Conservation (phyloP, 1,140 invertebrate species). For the Scaptodrosophila lebanonensis region DNA sequence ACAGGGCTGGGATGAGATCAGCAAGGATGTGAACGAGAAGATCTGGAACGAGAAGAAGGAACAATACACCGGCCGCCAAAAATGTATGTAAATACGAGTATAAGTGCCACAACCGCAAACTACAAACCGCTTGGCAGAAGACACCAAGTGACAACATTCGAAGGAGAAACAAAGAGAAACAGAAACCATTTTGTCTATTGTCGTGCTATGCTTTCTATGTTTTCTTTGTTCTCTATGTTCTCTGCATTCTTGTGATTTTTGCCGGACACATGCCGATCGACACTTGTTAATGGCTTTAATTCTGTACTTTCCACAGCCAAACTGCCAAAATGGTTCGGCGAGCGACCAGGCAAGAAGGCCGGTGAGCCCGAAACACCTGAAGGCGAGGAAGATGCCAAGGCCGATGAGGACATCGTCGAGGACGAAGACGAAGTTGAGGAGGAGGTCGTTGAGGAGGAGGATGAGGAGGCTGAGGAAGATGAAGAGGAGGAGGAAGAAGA, state of each 20-base stretch:
- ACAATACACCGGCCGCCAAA: conserved; percentile 91
- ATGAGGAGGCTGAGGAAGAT: conserved; percentile 84
- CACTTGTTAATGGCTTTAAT: neutral
- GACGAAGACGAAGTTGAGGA: conserved; percentile 85
- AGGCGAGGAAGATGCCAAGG: conserved; percentile 90
- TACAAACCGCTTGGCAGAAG: neutral
- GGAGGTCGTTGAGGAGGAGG: conserved; percentile 85
- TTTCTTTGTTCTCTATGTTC: conserved; percentile 10
- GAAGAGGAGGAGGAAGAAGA: conserved; percentile 86
- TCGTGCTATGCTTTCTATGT: conserved; percentile 42
- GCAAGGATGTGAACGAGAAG: conserved; percentile 90
- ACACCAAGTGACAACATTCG: conserved; percentile 19
- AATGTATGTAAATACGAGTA: conserved; percentile 82
- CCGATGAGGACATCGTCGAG: conserved; percentile 83
- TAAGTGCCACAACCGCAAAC: neutral
- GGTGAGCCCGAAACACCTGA: conserved; percentile 92
- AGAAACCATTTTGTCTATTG: conserved; percentile 44
- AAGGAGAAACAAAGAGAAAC: conserved; percentile 27
- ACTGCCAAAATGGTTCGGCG: conserved; percentile 95
- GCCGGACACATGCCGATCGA: conserved; percentile 19
- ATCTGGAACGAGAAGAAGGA: conserved; percentile 90
- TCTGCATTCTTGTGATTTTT: conserved; percentile 12
- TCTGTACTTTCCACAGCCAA: conserved; percentile 81
- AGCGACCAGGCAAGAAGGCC: conserved; percentile 93
- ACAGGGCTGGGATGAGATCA: conserved; percentile 87